Base-by-base conservation (phyloP, 2,888 invertebrate species). In the Junonia oenone region DNA sequence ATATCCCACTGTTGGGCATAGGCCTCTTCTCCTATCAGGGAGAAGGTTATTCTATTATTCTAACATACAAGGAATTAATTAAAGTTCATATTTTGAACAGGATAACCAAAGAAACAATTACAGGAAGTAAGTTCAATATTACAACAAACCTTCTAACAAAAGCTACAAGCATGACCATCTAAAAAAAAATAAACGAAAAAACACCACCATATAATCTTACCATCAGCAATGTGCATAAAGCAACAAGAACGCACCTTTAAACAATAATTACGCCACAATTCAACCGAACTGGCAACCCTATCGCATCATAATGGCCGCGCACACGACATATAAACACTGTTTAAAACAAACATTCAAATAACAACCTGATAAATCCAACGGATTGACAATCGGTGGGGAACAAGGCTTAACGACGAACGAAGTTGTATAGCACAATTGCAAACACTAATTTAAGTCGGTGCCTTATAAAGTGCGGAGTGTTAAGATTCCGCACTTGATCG, bases 401-500 rank as follows among this genome's bases (percentile, higher is more conserved):
- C 79, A 76, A 71, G 72, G 71, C 66, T 73, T 71, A 76, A 75
- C 75, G 72, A 72, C 70, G 67, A 66, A 63, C 43, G 43, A 64
- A 64, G 69, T 70, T 68, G 74, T 76, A 75, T 71, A 75, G 74
- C 74, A 89, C 90, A 90, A 90, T 89, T 84, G 87, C 72, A 67
- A 67, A 70, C 80, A 83, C 89, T 90, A 90, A 90, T 90, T 90
- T 86, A 89, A 73, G 70, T 68, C 69, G 90, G 90, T 76, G 63
- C 90, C 89, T 77, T 90, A 83, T 90, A 90, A 67, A 90, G 90
- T 52, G 56, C 56, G 71, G 72, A 73, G 85, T 81, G 88, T 77
- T 85, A 82, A 86, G 88, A 87, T 82, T 83, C 79, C 78, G 68
- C 72, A 70, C 75, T 82, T 90, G 90, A 90, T 90, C 71, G 90